These are phyloP conservation scores for Chloropsis hardwickii DNA, from an alignment of 2,113 vertebrate species.

Conservation along the genomic window DNA sequence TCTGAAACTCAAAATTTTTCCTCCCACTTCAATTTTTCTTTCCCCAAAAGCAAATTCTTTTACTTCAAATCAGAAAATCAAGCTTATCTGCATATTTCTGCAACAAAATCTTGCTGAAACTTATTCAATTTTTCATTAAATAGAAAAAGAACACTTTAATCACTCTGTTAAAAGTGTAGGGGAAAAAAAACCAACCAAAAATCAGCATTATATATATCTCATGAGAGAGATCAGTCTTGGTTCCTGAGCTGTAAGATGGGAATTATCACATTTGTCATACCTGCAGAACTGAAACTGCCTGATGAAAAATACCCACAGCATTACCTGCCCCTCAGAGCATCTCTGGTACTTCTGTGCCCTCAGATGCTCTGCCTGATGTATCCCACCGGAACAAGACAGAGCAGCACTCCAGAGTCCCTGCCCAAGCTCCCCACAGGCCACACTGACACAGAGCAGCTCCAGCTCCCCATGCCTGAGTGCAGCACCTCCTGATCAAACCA, in stretches of 20 bases:
- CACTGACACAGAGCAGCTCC: neutral
- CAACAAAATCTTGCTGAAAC: neutral
- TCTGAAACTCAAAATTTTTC: neutral
- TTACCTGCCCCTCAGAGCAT: neutral
- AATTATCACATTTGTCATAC: neutral
- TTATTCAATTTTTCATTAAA: neutral
- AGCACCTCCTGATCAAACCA: neutral
- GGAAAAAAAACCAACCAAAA: neutral
- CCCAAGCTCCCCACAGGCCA: neutral
- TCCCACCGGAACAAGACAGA: fast-evolving
- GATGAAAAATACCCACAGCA: neutral
- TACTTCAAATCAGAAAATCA: neutral
- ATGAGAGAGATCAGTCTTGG: neutral
- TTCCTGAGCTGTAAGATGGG: neutral
- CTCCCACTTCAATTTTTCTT: neutral
- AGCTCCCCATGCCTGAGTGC: neutral
- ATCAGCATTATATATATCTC: neutral
- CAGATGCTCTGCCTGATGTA: neutral
- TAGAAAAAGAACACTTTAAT: no score
- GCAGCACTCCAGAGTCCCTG: neutral
- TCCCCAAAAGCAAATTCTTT: neutral
- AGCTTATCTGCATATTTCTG: neutral
- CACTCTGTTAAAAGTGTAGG: neutral
- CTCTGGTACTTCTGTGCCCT: fast-evolving
- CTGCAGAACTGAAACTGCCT: neutral